Percentiles rank a stretch among this genome's conserved stretches.
Conservation (phyloP, 2,888 invertebrate species). For the Steinernema hermaphroditum region DNA sequence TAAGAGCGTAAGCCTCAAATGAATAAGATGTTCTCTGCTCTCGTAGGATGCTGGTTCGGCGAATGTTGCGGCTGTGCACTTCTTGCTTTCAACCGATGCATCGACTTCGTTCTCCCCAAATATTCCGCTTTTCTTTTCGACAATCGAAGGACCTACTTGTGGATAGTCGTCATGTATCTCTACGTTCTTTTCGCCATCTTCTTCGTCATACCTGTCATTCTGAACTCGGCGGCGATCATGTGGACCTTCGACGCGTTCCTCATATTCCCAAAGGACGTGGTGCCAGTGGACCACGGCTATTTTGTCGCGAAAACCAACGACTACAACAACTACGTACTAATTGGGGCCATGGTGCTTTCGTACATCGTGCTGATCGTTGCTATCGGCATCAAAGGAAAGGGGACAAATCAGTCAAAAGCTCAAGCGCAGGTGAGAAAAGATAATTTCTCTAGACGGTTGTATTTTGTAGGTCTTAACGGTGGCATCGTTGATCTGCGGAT, state of each 20-base stretch:
- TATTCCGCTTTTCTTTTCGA: not conserved
- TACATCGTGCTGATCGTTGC: not conserved
- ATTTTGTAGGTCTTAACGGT: not conserved
- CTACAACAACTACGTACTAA: not conserved
- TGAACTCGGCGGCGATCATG: not conserved
- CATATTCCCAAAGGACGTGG: not conserved
- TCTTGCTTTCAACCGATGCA: not conserved
- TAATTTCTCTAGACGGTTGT: not conserved
- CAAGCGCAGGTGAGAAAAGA: too few species aligned
- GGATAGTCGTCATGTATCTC: not conserved
- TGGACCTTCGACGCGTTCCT: not conserved
- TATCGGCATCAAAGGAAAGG: not conserved
- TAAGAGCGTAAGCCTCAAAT: too few species aligned
- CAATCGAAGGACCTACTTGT: not conserved
- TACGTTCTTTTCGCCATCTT: not conserved
- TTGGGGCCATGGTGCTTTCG: not conserved
- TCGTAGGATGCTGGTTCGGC: not conserved
- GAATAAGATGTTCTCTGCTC: not conserved
- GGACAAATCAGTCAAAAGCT: too few species aligned
- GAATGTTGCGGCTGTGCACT: not conserved
- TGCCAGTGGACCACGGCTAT: not conserved
- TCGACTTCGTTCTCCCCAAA: not conserved
- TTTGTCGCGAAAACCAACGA: not conserved
- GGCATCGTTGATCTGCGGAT: not conserved
- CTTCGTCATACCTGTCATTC: not conserved